Base-by-base conservation (phyloP, 2,797 vertebrate species). In the Lepidocolaptes lacrymiger region DNA sequence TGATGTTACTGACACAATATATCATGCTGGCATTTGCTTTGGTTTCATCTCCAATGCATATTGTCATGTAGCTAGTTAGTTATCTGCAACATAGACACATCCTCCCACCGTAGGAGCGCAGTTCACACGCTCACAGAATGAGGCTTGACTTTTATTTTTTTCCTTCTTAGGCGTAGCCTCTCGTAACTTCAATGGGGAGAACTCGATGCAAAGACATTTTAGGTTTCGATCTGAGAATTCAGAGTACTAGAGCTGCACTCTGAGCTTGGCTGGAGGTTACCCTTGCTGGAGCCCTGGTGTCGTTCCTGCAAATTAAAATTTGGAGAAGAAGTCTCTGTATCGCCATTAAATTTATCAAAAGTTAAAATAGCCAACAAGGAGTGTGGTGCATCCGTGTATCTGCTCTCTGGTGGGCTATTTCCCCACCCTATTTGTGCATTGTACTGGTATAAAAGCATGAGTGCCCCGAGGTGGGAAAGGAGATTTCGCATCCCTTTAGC, bases 41-140 rank as follows among this genome's bases (percentile, higher is more conserved):
- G 94, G 96, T 95, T 97, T 84, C 96, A 95, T 77, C 79, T 97
- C 95, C 88, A 30, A 52, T 89, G 78, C 85, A 96, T 84, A 73
- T 95, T 96, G 76, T 95, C 91, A 92, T 95, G 86, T 96, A 94
- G 85, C 96, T 85, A 81, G 91, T 91, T 95, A 78, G 92, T 88
- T 91, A 80, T 76, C 74, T 94, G 75, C 89, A 94, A 96, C 96
- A 86, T 67, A 74, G 63, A 95, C 95, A 88, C 92, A 86, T 56
- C 44, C 59, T 68, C 28, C 0, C 46, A 37, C 32, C 2, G 0
- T 15, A 61, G 91, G 48, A 92, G 49, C 62, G 10, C 58, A 8
- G 14, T 75, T 78, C 62, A 14, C 7, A 58, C 32, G 54, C 30
- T 37, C 48, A 6, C 67, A 36, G 58, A 63, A 89, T 64, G 62